phyloP scores from a whole-genome alignment of 2,888 invertebrate genomes.

The Mythimna albipuncta region DNA sequence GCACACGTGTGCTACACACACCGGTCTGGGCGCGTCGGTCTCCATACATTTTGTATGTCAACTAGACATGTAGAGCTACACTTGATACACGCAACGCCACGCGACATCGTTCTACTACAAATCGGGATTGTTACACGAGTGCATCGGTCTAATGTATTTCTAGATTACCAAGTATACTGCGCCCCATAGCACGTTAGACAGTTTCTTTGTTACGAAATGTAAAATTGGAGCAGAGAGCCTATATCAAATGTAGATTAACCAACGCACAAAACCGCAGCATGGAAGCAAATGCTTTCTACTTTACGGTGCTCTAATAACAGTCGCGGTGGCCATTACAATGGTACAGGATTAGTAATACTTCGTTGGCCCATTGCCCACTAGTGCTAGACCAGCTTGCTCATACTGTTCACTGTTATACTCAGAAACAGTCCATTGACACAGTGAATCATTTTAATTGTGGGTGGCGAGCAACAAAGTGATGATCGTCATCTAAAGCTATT shows the following conservation, averaged over 20 bases:
- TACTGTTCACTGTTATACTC: conserved; percentile 37
- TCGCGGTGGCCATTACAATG: conserved; percentile 30
- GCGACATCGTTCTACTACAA: no score
- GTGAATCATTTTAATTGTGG: conserved; percentile 32
- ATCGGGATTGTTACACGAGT: no score
- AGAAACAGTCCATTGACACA: conserved; percentile 43
- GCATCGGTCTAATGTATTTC: no score
- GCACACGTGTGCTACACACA: no score
- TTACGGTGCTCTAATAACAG: conserved; percentile 33
- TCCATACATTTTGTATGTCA: no score
- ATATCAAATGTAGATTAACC: conserved; percentile 31
- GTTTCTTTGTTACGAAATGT: neutral
- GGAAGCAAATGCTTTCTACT: conserved; percentile 21
- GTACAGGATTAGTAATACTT: conserved; percentile 49
- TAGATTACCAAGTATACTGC: no score
- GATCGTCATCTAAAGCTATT: neutral
- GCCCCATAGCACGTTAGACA: no score
- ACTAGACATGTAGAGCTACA: no score
- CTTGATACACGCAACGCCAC: no score
- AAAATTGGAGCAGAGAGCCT: neutral
- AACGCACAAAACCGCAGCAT: conserved; percentile 6
- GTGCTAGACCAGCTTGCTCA: conserved; percentile 36
- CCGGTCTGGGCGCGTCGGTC: no score
- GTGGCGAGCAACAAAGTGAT: conserved; percentile 10
- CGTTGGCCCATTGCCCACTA: conserved; percentile 58